Conservation (phyloP, 1,140 invertebrate genomes). For the Oreohelix idahoensis region DNA sequence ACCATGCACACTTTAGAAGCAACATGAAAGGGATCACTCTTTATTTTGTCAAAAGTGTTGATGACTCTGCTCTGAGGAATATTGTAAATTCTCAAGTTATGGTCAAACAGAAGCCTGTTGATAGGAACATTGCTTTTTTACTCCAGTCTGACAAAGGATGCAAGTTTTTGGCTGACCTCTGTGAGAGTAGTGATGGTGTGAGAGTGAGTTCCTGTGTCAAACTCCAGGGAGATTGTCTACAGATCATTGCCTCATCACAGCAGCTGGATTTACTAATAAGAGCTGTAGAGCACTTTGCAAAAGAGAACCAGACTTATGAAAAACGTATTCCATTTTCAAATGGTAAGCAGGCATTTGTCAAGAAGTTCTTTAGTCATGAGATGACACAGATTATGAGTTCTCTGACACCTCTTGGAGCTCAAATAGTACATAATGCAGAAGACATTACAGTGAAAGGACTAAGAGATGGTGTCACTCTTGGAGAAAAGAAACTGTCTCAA, state of each 20-base stretch:
- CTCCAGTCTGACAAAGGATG: conserved; percentile 13
- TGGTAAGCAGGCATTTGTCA: not conserved
- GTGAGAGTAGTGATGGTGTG: not conserved
- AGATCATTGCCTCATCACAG: not conserved
- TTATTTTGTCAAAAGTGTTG: not conserved
- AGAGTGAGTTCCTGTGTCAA: not conserved
- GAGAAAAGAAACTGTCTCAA: not conserved
- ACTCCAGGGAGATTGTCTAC: not conserved
- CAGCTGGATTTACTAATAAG: not conserved
- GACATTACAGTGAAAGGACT: not conserved
- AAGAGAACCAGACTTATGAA: not conserved
- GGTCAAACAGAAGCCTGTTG: not conserved
- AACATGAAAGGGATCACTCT: not conserved
- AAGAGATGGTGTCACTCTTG: not conserved
- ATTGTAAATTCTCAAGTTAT: not conserved
- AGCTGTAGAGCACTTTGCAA: not conserved
- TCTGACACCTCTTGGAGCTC: not conserved
- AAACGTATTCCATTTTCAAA: not conserved
- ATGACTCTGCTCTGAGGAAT: not conserved
- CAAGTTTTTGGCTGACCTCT: not conserved
- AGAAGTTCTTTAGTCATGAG: not conserved
- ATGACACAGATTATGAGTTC: not conserved
- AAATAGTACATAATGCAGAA: not conserved
- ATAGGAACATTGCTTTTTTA: not conserved
- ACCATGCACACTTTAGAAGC: not conserved